Conservation (phyloP, 2,888 invertebrate genomes). For the Ormia ochracea region DNA sequence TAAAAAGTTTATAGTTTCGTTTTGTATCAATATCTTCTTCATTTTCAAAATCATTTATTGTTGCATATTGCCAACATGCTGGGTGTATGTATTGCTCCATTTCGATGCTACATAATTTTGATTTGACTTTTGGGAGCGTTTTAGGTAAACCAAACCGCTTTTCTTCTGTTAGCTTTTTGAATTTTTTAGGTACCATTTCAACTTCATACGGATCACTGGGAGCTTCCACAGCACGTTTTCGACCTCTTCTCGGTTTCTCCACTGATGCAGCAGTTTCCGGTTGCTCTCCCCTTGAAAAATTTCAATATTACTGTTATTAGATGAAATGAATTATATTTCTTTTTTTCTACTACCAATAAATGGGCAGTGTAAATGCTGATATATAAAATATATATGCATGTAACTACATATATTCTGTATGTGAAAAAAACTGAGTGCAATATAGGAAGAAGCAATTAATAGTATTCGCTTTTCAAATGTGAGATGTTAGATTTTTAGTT, state of each 20-base stretch:
- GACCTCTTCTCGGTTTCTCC: slow-evolving; percentile 66
- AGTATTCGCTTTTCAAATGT: too few relatives aligned
- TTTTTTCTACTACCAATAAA: too few relatives aligned
- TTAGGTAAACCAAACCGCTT: slow-evolving; percentile 67
- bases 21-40: slow-evolving; percentile 73
- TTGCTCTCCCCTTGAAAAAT: slow-evolving; percentile 41
- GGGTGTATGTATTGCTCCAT: slow-evolving; percentile 70
- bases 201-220: slow-evolving; percentile 68
- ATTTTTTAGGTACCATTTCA: slow-evolving; percentile 68
- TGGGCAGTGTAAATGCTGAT: too few relatives aligned
- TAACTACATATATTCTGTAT: too few relatives aligned
- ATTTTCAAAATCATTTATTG: slow-evolving; percentile 72
- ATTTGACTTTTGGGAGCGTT: slow-evolving; percentile 35
- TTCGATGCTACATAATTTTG: slow-evolving; percentile 54
- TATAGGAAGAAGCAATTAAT: too few relatives aligned
- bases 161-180: slow-evolving; percentile 67
- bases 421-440: too few relatives aligned
- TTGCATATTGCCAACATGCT: slow-evolving; percentile 69
- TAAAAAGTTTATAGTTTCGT: slow-evolving; percentile 73
- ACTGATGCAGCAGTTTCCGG: slow-evolving; percentile 15
- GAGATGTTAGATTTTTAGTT: too few relatives aligned
- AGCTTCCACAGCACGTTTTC: slow-evolving; percentile 67
- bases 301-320: background rate
- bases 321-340: too few relatives aligned
- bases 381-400: too few relatives aligned